Conservation (phyloP, 35 echinoderm and acorn worm genomes). For the Diadema setosum region DNA sequence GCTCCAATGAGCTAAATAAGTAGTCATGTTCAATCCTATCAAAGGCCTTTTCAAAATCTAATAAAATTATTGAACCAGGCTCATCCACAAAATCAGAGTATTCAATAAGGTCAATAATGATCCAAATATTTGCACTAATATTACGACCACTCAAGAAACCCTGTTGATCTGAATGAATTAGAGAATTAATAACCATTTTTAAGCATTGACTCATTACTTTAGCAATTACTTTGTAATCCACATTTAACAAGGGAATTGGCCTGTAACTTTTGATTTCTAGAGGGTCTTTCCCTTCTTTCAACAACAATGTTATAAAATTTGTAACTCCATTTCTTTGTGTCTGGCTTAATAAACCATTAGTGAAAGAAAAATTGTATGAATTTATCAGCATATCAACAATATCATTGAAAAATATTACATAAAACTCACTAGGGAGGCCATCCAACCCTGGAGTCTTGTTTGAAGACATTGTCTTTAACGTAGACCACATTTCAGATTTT, state of each 20-base stretch:
- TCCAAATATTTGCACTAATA: too few relatives aligned
- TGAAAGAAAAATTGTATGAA: not conserved
- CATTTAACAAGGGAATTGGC: not conserved
- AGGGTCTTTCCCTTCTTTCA: not conserved
- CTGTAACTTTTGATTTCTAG: not conserved
- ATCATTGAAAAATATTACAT: conserved; percentile 5
- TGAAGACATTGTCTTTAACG: not conserved
- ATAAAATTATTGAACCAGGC: too few relatives aligned
- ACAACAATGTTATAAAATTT: not conserved
- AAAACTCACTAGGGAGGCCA: not conserved
- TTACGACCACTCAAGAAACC: too few relatives aligned
- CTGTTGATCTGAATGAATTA: not conserved
- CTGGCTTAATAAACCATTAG: not conserved
- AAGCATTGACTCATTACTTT: not conserved
- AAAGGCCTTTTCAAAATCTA: too few relatives aligned
- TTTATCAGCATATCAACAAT: not conserved
- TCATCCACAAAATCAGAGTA: too few relatives aligned
- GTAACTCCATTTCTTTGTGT: conserved; percentile 6
- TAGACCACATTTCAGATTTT: not conserved
- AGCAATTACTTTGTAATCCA: not conserved
- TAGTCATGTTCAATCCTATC: not conserved
- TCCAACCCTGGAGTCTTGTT: conserved; percentile 1
- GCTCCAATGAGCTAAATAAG: not conserved
- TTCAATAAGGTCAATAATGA: too few relatives aligned
- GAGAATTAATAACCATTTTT: not conserved